Evolutionary conservation across 2,113 vertebrate genomes (phyloP), one percentile per base, ranked within the genome.

Genomic region (Thalassarche chlororhynchos): DNA sequence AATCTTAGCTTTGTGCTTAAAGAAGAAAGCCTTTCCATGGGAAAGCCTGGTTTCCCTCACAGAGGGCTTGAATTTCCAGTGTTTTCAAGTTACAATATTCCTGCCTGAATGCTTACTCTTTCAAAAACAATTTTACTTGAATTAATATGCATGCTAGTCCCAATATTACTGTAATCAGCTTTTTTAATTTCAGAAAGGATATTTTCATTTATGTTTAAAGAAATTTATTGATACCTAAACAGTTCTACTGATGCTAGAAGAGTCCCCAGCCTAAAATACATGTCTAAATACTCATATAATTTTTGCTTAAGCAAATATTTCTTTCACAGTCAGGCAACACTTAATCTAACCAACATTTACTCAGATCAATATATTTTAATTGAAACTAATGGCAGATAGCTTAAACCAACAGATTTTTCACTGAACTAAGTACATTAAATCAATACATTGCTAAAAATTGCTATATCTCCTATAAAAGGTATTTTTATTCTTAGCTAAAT

Each of bases 351-450:
- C 91, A 96, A 98, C 93, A 91, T 97, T 98, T 98, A 96, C 95
- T 91, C 76, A 97, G 96, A 98, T 98, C 98, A 46, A 98, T 98
- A 97, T 88, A 96, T 98, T 98, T 98, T 98, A 98, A 98, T 98
- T 98, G 98, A 98, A 98, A 97, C 93, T 98, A 98, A 98, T 96
- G 92, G 95, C 92, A 96, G 94, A 98, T 97, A 98, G 95, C 96
- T 98, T 98, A 98, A 98, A 98, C 84, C 90, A 98, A 98, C 97
- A 98, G 92, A 97, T 98, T 98, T 98, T 98, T 98, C 89, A 98
- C 85, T 93, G 90, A 96, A 88, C 89, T 96, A 94, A 97, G 97
- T 98, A 97, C 96, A 96, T 94, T 97, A 98, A 98, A 98, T 98
- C 98, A 97, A 98, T 98, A 95, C 71, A 96, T 97, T 97, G 90